Conservation (phyloP, 1,140 invertebrate genomes). For the Bombus pyrosoma region DNA sequence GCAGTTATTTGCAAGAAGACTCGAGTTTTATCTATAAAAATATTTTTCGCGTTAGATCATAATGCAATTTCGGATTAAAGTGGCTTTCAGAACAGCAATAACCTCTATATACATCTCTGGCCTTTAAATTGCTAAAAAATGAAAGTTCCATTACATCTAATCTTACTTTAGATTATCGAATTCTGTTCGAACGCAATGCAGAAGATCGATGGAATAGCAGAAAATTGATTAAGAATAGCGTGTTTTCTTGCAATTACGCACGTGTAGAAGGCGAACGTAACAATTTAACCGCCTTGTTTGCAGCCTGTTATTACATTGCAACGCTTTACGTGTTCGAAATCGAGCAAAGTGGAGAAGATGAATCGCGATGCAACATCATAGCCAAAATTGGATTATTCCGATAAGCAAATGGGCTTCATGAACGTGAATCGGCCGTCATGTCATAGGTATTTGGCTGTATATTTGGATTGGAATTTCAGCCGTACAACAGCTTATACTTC, state of each 20-base stretch:
- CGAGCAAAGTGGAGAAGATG: not conserved
- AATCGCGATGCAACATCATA: not conserved
- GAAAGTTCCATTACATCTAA: not conserved
- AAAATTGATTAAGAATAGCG: not conserved
- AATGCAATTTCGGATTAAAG: not conserved
- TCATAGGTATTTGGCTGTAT: not conserved
- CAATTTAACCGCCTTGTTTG: not conserved
- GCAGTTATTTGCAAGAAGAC: too few relatives aligned
- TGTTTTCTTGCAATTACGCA: not conserved
- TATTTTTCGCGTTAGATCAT: too few relatives aligned
- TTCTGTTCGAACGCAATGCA: not conserved
- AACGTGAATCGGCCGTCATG: not conserved
- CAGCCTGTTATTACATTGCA: not conserved
- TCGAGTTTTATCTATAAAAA: too few relatives aligned
- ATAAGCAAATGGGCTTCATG: not conserved
- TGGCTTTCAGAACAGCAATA: not conserved
- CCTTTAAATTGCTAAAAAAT: not conserved
- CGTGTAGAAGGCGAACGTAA: not conserved
- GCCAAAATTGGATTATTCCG: slow-evolving; percentile 23
- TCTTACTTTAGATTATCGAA: not conserved
- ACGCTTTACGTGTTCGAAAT: slow-evolving; percentile 3
- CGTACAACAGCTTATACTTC: not conserved
- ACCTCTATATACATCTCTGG: not conserved
- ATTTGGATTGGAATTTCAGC: slow-evolving; percentile 5
- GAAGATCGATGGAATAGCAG: not conserved